Evolutionary conservation across 2,113 vertebrate species (phyloP).

Genomic region (Symphodus melops): DNA sequence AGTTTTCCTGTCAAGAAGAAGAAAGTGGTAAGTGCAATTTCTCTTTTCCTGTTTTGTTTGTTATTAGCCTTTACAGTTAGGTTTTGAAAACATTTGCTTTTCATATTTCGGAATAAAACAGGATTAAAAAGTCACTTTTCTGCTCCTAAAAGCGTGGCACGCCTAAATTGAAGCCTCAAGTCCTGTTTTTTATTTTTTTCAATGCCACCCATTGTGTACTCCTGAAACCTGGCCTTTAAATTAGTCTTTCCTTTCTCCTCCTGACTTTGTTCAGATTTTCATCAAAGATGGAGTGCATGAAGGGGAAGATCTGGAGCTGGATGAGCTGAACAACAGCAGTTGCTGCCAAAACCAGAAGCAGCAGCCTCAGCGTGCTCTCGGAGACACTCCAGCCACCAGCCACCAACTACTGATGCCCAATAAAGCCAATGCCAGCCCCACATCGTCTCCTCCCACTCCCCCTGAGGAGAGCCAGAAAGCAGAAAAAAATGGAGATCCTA

Average conservation of each 20-base stretch:
- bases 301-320: constrained; percentile 91
- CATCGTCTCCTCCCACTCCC: constrained; percentile 80
- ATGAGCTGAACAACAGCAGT: constrained; percentile 91
- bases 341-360: constrained; percentile 87
- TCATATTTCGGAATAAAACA: background rate
- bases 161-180: background rate
- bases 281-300: constrained; percentile 90
- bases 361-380: constrained; percentile 56
- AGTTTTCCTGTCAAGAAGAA: constrained; percentile 96
- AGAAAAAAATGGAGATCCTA: constrained; percentile 90
- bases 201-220: constrained; percentile 4
- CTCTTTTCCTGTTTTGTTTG: background rate
- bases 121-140: constrained; percentile 2
- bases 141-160: constrained; percentile 11
- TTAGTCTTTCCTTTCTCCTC: constrained; percentile 11
- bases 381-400: constrained; percentile 83
- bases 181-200: constrained; percentile 12
- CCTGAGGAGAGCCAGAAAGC: constrained; percentile 84
- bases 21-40: constrained; percentile 90
- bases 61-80: background rate
- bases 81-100: background rate
- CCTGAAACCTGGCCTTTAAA: background rate
- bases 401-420: constrained; percentile 83
- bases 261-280: constrained; percentile 77
- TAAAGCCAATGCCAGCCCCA: constrained; percentile 84